A percentile compares a stretch with the other conserved stretches of the same genome.
phyloP scores from a whole-genome alignment of 2,113 vertebrate species.

The Calidris pygmaea region DNA sequence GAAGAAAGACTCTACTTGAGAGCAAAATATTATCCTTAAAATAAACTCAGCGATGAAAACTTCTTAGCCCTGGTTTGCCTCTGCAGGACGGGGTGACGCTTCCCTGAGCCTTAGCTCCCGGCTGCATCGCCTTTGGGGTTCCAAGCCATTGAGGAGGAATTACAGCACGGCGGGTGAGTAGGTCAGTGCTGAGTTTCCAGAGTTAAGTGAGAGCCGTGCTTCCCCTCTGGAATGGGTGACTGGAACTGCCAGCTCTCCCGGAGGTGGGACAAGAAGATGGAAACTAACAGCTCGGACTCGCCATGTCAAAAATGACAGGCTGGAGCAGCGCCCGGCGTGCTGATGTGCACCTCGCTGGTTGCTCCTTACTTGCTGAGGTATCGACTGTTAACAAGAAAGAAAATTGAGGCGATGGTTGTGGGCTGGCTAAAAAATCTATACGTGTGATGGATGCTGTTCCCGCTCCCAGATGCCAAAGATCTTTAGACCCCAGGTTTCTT shows the following conservation, averaged over 20 bases:
- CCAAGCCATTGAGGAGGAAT: not conserved
- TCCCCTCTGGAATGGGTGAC: not conserved
- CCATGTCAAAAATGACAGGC: not conserved
- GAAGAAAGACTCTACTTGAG: not conserved
- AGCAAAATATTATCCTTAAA: not conserved
- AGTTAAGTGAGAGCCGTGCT: not conserved
- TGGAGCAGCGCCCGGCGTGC: fast-evolving
- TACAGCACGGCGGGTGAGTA: fast-evolving
- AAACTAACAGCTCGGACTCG: not conserved
- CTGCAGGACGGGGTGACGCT: not conserved
- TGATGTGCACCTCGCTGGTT: not conserved
- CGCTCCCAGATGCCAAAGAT: not conserved
- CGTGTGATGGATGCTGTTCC: not conserved
- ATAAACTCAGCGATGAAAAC: not conserved
- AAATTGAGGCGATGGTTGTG: not conserved
- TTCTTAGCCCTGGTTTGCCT: not conserved
- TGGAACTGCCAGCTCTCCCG: not conserved
- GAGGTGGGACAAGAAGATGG: not conserved
- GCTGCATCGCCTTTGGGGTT: fast-evolving
- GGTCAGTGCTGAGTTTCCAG: not conserved
- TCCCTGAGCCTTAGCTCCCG: not conserved
- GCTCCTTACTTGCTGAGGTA: not conserved
- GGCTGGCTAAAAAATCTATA: not conserved
- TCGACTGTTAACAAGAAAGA: not conserved
- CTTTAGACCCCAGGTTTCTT: not conserved